Evolutionary conservation across 2,797 vertebrate genomes (phyloP).

Genomic region (Choloepus didactylus): DNA sequence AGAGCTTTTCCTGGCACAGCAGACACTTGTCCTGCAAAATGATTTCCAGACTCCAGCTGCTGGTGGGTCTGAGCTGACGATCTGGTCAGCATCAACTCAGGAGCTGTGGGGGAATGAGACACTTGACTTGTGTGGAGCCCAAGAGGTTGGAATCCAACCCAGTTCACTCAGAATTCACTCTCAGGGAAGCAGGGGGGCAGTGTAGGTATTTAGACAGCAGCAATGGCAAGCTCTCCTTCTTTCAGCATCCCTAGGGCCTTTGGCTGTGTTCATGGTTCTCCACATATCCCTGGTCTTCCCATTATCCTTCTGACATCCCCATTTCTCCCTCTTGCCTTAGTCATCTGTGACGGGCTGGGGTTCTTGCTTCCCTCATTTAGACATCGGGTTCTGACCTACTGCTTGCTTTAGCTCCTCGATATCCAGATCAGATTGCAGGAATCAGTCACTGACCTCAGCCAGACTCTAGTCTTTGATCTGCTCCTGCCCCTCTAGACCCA

Average conservation of each 20-base stretch:
- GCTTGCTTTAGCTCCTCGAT: neutral
- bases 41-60: neutral
- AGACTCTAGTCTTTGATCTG: neutral
- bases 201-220: no score
- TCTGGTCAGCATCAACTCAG: slow-evolving; percentile 19
- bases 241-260: neutral
- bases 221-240: neutral
- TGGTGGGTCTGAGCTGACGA: neutral
- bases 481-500: neutral
- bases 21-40: neutral
- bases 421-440: neutral
- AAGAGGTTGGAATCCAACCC: neutral
- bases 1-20: neutral
- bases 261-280: neutral
- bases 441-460: neutral
- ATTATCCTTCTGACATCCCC: neutral
- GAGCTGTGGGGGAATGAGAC: neutral
- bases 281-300: neutral
- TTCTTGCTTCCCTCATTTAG: neutral
- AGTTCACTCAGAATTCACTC: neutral
- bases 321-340: neutral
- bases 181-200: neutral
- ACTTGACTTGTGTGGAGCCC: neutral
- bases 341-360: neutral
- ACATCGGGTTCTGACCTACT: neutral